Evolutionary conservation across 2,113 vertebrate species (phyloP).

Genomic region (Peromyscus maniculatus): DNA sequence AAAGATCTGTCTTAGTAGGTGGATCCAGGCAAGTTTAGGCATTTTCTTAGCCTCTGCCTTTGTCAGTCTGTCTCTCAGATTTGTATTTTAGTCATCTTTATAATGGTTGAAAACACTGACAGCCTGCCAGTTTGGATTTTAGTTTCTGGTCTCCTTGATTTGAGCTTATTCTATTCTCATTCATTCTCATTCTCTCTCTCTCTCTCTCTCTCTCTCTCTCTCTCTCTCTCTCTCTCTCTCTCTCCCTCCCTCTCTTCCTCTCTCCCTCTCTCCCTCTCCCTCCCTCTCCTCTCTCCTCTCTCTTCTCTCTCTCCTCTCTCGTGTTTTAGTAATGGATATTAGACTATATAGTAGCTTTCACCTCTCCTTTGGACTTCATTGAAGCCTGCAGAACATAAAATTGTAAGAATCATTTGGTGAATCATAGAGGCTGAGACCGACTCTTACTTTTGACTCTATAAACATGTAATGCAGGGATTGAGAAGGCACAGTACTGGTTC

Average conservation of each 20-base stretch:
- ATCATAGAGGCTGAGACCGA: not conserved
- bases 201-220: too few species aligned
- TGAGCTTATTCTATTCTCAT: not conserved
- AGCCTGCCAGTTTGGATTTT: constrained; percentile 47
- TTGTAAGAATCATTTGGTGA: not conserved
- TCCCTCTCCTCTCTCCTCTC: not conserved
- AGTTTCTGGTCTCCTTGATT: constrained; percentile 49
- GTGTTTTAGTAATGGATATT: not conserved
- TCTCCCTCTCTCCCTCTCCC: too few species aligned
- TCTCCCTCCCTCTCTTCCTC: too few species aligned
- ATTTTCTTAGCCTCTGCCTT: constrained; percentile 71
- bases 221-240: too few species aligned
- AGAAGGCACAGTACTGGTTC: constrained; percentile 53
- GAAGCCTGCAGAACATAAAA: constrained; percentile 4
- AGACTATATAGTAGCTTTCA: not conserved
- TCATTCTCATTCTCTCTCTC: too few species aligned
- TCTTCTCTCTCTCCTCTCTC: not conserved
- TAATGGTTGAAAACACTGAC: constrained; percentile 47
- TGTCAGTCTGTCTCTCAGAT: constrained; percentile 63
- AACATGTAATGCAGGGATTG: not conserved
- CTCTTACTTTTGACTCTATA: not conserved
- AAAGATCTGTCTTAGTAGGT: constrained; percentile 75
- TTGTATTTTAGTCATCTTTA: constrained; percentile 70
- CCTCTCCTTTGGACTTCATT: not conserved
- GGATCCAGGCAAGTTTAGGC: constrained; percentile 77